phyloP scores from a whole-genome alignment of 2,888 invertebrate genomes.

The Ypsolopha sequella region DNA sequence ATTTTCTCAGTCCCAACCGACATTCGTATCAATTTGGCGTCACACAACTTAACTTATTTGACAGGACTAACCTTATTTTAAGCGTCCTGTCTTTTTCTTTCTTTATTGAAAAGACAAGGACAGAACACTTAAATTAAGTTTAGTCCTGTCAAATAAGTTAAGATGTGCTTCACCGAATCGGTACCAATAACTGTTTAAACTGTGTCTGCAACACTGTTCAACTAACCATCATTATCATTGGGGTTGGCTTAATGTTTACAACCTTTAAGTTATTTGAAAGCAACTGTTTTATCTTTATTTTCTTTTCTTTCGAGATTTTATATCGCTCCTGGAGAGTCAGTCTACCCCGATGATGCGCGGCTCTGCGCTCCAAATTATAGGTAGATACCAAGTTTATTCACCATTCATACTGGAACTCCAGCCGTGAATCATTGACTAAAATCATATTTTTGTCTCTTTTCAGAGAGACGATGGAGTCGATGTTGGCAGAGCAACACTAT shows the following conservation, averaged over 20 bases:
- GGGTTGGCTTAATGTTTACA: slow-evolving; percentile 4
- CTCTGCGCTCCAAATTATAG: slow-evolving; percentile 63
- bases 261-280: slow-evolving; percentile 6
- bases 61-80: no score
- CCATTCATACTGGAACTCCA: background rate
- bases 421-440: slow-evolving; percentile 9
- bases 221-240: background rate
- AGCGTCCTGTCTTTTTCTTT: no score
- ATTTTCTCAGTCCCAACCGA: no score
- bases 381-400: slow-evolving; percentile 17
- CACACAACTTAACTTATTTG: no score
- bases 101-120: no score
- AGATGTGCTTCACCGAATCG: no score
- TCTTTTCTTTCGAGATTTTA: slow-evolving; percentile 68
- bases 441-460: slow-evolving; percentile 32
- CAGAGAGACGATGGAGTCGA: slow-evolving; percentile 93
- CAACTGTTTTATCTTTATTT: slow-evolving; percentile 55
- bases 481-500: slow-evolving; percentile 88
- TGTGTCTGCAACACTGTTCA: slow-evolving; percentile 10
- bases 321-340: slow-evolving; percentile 63
- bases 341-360: slow-evolving; percentile 66
- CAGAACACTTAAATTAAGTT: no score
- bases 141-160: no score
- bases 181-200: slow-evolving; percentile 16
- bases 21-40: no score